Conservation (phyloP, 2,888 invertebrate genomes). For the Nephrocerus scutellatus region DNA sequence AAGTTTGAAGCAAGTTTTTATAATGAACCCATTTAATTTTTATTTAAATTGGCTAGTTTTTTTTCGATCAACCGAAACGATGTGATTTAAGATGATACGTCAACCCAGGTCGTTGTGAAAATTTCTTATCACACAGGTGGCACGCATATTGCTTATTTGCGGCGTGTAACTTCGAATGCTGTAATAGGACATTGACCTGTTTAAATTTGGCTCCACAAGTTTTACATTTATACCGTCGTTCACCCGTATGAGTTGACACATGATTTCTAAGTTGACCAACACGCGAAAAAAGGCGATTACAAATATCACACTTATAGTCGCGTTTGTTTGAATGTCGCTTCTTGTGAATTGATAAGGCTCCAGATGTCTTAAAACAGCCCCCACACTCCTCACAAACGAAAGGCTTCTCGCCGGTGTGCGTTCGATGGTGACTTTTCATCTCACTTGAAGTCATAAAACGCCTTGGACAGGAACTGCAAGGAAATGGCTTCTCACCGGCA, state of each 20-base stretch:
- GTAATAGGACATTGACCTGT: no score
- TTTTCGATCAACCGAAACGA: no score
- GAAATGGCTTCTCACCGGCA: neutral
- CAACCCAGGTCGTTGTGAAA: no score
- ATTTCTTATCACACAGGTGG: conserved; percentile 21
- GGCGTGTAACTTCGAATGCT: conserved; percentile 31
- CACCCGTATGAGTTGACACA: conserved; percentile 29
- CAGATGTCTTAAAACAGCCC: no score
- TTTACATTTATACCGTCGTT: conserved; percentile 30
- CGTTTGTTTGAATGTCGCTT: conserved; percentile 36
- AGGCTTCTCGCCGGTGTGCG: conserved; percentile 38
- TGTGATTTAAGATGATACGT: no score
- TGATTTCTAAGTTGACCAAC: conserved; percentile 35
- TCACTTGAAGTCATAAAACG: no score
- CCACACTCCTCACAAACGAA: conserved; percentile 30
- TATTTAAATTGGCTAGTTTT: no score
- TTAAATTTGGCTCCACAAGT: conserved; percentile 30
- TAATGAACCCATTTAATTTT: no score
- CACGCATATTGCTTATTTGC: conserved; percentile 21
- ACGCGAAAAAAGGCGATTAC: conserved; percentile 35
- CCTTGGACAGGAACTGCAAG: no score
- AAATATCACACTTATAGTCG: conserved; percentile 29
- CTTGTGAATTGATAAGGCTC: no score
- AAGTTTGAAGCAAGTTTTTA: no score
- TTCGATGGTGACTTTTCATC: no score